Percentiles rank a stretch among this genome's conserved stretches.
These are phyloP conservation scores for Pachycephus smyrnensis DNA, from an alignment of 2,888 invertebrate species.

Conservation along the genomic window DNA sequence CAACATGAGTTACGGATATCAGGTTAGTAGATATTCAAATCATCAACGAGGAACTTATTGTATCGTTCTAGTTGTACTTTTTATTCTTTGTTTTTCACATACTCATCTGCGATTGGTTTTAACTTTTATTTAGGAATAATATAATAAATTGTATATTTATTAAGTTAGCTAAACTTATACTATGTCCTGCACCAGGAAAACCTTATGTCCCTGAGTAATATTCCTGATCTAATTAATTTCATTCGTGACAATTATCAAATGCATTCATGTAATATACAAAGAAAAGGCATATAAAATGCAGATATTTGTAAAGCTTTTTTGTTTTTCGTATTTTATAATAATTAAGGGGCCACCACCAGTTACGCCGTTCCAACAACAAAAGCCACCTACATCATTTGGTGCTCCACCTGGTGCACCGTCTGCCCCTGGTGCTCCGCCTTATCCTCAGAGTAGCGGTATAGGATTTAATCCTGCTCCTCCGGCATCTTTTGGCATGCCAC, in stretches of 20 bases:
- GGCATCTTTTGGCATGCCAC: conserved; percentile 57
- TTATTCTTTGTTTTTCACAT: conserved; percentile 18
- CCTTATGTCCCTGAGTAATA: neutral
- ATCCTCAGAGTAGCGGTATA: conserved; percentile 32
- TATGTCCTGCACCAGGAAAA: neutral
- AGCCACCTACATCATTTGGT: conserved; percentile 59
- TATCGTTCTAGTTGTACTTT: conserved; percentile 16
- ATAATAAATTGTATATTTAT: neutral
- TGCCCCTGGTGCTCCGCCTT: conserved; percentile 51
- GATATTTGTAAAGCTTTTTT: conserved; percentile 10
- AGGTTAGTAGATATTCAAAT: conserved; percentile 45
- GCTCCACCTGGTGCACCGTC: conserved; percentile 60
- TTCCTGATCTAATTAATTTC: neutral
- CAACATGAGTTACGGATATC: conserved; percentile 63
- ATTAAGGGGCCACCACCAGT: conserved; percentile 57
- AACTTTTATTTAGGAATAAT: neutral
- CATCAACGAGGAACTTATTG: neutral
- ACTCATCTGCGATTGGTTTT: neutral
- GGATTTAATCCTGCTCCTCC: conserved; percentile 47
- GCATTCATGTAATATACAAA: neutral
- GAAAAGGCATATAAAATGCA: neutral
- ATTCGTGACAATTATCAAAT: neutral
- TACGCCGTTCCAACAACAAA: conserved; percentile 52
- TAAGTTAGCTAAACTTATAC: neutral
- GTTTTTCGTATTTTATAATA: conserved; percentile 24